Evolutionary conservation across 2,888 invertebrate genomes (phyloP), one percentile per base, ranked within the genome.

Genomic region (Chelonus formosanus): DNA sequence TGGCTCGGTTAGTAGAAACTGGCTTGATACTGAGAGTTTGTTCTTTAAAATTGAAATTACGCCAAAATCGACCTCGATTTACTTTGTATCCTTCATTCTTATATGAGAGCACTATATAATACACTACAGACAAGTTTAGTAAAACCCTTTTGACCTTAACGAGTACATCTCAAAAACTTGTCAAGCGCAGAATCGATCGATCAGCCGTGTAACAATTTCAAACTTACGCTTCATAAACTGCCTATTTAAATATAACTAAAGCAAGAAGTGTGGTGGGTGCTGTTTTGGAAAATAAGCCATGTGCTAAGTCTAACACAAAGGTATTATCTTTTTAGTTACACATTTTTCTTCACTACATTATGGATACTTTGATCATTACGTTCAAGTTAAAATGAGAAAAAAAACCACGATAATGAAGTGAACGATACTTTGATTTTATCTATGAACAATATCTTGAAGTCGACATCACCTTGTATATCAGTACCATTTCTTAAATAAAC

Each of bases 131-230:
- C 36, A 54, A 10, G 44, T 44, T 57, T 3, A 20, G n/a, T 45
- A 2, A 6, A 20, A 35, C 64, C 58, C 58, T 58, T 64, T 35
- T 57, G 34, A 31, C 3, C 3, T 52, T 43, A 44, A 55, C 10
- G 35, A 44, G 40, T 55, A 20, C 40, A 34, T 3, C 7, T 56
- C n/a, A 36, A 34, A 34, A 50, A 34, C 44, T 31, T 32, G n/a
- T 45, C 10, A n/a, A 53, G 34, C 10, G 43, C 20, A 8, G 31
- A 50, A 35, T 20, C 10, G 48, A 63, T 63, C 66, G 67, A 68
- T 71, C 66, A 65, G 67, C 62, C 65, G 69, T 70, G 60, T 67
- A 71, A 70, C 63, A 67, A 66, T 70, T 62, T 68, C 65, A 52
- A 67, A 64, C 48, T 48, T 67, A 57, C 64, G 57, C 63, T 67